Evolutionary conservation across 2,113 vertebrate genomes (phyloP), one percentile per base, ranked within the genome.

Genomic region (Perca flavescens): DNA sequence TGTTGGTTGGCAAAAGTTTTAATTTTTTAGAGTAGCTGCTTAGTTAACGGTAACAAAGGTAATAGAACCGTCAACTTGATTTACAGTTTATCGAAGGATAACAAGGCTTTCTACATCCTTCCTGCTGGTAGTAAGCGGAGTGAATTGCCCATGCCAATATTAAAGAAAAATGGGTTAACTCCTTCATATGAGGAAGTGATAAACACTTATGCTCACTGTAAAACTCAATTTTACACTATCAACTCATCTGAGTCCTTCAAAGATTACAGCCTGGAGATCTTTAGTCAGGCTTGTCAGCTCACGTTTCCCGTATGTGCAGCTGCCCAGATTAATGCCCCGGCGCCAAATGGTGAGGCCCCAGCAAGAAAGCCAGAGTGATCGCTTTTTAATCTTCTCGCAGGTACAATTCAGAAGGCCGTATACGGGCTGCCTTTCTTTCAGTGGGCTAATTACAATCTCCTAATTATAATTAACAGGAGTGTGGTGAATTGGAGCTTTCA

Each of bases 401-500:
- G 92, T 93, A 89, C 83, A 79, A 86, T 89, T 91, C 86, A 83
- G 71, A 84, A 84, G 82, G 80, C 86, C 86, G 90, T 82, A 75
- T 75, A 52, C 77, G 49, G 77, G 58, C 89, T 92, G 91, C 82
- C 89, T 86, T 89, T 95, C 89, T 91, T 88, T 85, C 82, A 75
- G 63, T 40, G 64, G 79, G 87, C 83, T 91, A 91, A 91, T 93
- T 94, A 93, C 83, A 89, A 89, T 79, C 54, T 74, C 64, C 85
- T 92, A 91, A 93, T 93, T 92, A 91, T 90, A 93, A 94, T 94
- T 88, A 94, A 90, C 85, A 80, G 82, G 82, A 80, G 74, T 76
- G 85, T 65, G 73, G 46, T 83, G 90, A 93, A 85, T 89, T 57
- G 46, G 86, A 80, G 89, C 83, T 67, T 75, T 80, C 73, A 80